A percentile compares a stretch with the other conserved stretches of the same genome.
Evolutionary conservation across 2,888 invertebrate genomes (phyloP).

Genomic region (Schizotus pectinicornis): DNA sequence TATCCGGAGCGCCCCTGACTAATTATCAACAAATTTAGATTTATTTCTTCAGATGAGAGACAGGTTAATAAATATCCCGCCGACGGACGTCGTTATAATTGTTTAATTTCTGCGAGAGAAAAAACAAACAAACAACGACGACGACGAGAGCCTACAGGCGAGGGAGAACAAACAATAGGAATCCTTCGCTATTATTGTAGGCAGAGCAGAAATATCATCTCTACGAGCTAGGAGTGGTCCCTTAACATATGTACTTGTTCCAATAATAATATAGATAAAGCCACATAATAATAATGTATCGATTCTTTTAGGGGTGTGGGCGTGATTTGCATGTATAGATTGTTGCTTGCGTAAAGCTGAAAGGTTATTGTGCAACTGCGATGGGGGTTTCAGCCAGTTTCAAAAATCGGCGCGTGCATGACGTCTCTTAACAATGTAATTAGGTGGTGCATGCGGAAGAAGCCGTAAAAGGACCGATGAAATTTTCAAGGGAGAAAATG

Average conservation of each 20-base stretch:
- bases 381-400: not conserved
- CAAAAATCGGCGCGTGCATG: constrained; percentile 18
- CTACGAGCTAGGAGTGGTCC: constrained; percentile 50
- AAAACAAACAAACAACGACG: constrained; percentile 18
- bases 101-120: not conserved
- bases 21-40: constrained; percentile 40
- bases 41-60: constrained; percentile 28
- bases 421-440: too few relatives aligned
- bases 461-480: too few relatives aligned
- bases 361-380: constrained; percentile 20
- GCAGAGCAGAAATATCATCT: constrained; percentile 53
- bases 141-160: constrained; percentile 13
- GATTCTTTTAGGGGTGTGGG: constrained; percentile 52
- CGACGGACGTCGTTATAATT: constrained; percentile 3
- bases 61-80: constrained; percentile 8
- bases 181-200: constrained; percentile 43
- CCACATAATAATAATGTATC: constrained; percentile 55
- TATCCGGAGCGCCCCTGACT: constrained; percentile 21
- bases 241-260: constrained; percentile 55
- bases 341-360: constrained; percentile 26
- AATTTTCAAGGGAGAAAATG: too few relatives aligned
- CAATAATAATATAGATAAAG: constrained; percentile 57
- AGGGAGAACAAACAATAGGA: constrained; percentile 25
- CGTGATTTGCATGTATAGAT: constrained; percentile 52
- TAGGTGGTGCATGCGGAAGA: too few relatives aligned